Base-by-base conservation (phyloP, 2,888 invertebrate genomes). In the Galeruca laticollis region DNA sequence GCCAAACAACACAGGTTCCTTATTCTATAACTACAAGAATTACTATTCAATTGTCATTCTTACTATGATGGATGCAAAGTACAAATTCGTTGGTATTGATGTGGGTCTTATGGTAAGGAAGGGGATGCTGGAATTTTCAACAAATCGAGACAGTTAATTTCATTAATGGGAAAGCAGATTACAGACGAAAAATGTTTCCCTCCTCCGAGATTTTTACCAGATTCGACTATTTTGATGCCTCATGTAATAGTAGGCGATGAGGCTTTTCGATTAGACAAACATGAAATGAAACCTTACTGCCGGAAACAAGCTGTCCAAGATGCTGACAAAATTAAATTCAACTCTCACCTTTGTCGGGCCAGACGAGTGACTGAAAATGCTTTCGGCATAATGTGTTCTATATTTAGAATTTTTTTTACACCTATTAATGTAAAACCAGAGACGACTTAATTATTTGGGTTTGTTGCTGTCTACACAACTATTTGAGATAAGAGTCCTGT, bases 111-210 rank as follows among this genome's bases (percentile, higher is more conserved):
- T 57, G 72, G 73, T 51, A 60, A 67, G 70, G 65, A 75, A 69
- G 71, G 72, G 61, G 71, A 74, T 66, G 71, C 74, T 60, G 66
- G 70, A 26, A 75, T 75, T 26, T 75, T 72, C 52, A 72, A 71
- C 40, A 61, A 59, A 26, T 26, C 26, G n/a, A 26, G 26, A 26
- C n/a, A n/a, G n/a, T n/a, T n/a, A n/a, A n/a, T n/a, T n/a, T n/a
- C n/a, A n/a, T n/a, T n/a, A 33, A 61, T 75, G 61, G 73, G 69
- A 65, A 37, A 61, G 68, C 59, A 69, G 35, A 75, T 75, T 52
- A 37, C 10, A 37, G 72, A 73, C 13, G 71, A 68, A 13, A 51
- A 65, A 59, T 73, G 20, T 64, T 54, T 37, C 10, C 52, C 56
- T 31, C 56, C 63, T 18, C 66, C 72, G 21, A n/a, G 64, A 40